These are phyloP conservation scores for Prosopocoilus inquinatus DNA, from an alignment of 2,888 invertebrate species.

Conservation along the genomic window DNA sequence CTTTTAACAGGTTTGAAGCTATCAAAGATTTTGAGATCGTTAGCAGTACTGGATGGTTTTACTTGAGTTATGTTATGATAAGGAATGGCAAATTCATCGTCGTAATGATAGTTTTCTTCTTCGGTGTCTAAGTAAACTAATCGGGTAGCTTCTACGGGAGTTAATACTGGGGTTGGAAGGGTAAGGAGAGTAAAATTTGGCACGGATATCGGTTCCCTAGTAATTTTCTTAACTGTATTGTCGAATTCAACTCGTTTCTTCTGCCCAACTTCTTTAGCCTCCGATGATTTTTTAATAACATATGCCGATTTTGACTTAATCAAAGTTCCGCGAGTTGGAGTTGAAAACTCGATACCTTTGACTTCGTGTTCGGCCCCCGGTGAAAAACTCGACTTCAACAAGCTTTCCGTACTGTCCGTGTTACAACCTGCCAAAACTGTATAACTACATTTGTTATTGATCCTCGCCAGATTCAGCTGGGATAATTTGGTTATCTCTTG, in stretches of 20 bases:
- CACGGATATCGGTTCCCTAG: conserved; percentile 70
- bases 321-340: conserved; percentile 48
- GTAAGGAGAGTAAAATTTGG: conserved; percentile 67
- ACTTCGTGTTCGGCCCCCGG: conserved; percentile 30
- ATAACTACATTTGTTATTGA: conserved; percentile 69
- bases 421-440: conserved; percentile 59
- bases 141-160: conserved; percentile 66
- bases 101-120: conserved; percentile 52
- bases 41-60: conserved; percentile 24
- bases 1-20: conserved; percentile 54
- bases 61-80: conserved; percentile 31
- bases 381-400: conserved; percentile 44
- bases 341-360: conserved; percentile 38
- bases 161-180: conserved; percentile 63
- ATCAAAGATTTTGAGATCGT: conserved; percentile 48
- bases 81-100: conserved; percentile 31
- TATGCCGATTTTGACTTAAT: conserved; percentile 61
- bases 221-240: conserved; percentile 49
- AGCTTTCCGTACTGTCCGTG: conserved; percentile 68
- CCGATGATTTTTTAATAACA: conserved; percentile 54
- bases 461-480: conserved; percentile 64
- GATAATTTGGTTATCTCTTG: conserved; percentile 71
- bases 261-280: conserved; percentile 22
- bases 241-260: conserved; percentile 46
- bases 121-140: conserved; percentile 71